Base-by-base conservation (phyloP, 1,140 invertebrate species). In the Diuraphis noxia region DNA sequence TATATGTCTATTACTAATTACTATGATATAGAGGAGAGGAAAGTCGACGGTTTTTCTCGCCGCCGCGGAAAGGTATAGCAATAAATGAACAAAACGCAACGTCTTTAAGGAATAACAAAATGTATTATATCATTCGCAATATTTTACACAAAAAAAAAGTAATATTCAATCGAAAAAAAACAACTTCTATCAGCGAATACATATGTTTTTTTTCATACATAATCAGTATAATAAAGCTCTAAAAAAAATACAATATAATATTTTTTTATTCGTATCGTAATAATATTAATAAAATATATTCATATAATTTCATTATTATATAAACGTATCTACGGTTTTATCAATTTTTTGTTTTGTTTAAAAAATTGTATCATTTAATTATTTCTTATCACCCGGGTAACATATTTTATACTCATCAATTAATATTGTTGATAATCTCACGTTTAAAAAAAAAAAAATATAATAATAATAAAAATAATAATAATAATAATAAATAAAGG, bases 211-310 rank as follows among this genome's bases (percentile, higher is more conserved):
- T 41, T 79, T 52, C 43, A 82, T 81, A 91, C 41, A 81, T 79
- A 63, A 89, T 90, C 88, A 43, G 72, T 90, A 90, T 91, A 82
- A 91, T 91, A 91, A 91, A 91, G 89, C 89, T 91, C 89, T 91
- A 91, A 91, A 91, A 91, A 91, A 91, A 91, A 91, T 91, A 91
- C 89, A 91, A 91, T 91, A 91, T 91, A 52, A 81, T 90, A 49
- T 81, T 79, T 77, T 79, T 90, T 79, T 90, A 90, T 79, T 90
- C 43, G 49, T 52, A 91, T 49, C 23, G 36, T 88, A 88, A 88
- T 88, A 88, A 88, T 88, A 88, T 88, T 88, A 91, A 91, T 91
- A 90, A 90, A 90, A 90, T 90, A 90, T 90, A 90, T 90, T 91
- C 40, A 43, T 90, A 90, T 79, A 90, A 90, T 90, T 90, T 90